Percentiles rank a stretch among this genome's conserved stretches.
Conservation (phyloP, 2,113 vertebrate species). For the Raja brachyura region DNA sequence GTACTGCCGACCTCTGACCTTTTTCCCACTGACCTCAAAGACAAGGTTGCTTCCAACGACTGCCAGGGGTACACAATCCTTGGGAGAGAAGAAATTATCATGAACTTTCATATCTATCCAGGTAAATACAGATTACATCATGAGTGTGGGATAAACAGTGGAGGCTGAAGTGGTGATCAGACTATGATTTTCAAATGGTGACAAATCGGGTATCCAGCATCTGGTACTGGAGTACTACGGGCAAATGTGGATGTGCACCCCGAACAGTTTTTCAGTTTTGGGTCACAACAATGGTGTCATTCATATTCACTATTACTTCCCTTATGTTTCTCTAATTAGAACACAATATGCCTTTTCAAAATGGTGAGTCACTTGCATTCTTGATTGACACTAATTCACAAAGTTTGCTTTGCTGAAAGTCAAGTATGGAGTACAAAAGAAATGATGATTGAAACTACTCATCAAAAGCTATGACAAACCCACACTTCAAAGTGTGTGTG, state of each 20-base stretch:
- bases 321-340: too few species aligned
- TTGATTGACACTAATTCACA: too few species aligned
- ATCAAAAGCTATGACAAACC: too few species aligned
- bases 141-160: background rate
- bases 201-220: background rate
- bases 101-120: too few species aligned
- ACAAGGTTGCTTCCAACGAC: slow-evolving; percentile 68
- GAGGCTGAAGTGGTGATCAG: background rate
- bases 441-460: too few species aligned
- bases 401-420: too few species aligned
- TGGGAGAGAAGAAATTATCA: background rate
- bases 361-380: too few species aligned
- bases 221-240: background rate
- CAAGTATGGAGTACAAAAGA: too few species aligned
- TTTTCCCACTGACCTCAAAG: slow-evolving; percentile 65
- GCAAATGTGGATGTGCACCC: too few species aligned
- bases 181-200: too few species aligned
- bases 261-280: background rate
- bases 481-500: too few species aligned
- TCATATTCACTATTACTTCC: background rate
- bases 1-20: slow-evolving; percentile 70
- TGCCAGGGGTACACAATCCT: slow-evolving; percentile 68
- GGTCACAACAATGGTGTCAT: background rate
- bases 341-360: too few species aligned
- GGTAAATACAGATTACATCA: background rate